Base-by-base conservation (phyloP, 2,113 vertebrate genomes). In the Zapornia atra region DNA sequence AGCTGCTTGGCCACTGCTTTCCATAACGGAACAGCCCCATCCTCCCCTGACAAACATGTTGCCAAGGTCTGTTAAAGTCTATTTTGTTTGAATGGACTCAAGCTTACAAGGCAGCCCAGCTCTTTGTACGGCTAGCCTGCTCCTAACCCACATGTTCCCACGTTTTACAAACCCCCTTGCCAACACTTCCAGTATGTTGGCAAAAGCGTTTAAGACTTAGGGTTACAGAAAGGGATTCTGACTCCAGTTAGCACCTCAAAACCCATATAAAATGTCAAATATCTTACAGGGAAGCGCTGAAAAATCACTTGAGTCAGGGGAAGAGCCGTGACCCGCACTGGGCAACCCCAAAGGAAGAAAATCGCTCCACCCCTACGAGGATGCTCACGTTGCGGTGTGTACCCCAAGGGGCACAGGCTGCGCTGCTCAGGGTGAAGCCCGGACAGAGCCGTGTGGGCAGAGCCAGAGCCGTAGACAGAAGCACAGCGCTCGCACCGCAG, bases 351-450 rank as follows among this genome's bases (percentile, higher is more conserved):
- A 9, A 25, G 34, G 13, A 7, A 40, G 24, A 50, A 42, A 57
- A 53, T 1, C 16, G 2, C 44, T 14, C 18, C 21, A 15, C 1
- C 14, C 18, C 25, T n/a, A 11, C 9, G 33, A 7, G 12, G 11
- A 18, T 50, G 8, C 22, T 10, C 61, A 1, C 0, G 48, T 0
- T 20, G 21, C 1, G 15, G 21, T 3, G 7, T 2, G 11, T 10
- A 56, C 9, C 56, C 18, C 19, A 3, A 20, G 21, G 19, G 22
- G 28, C 6, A 1, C 9, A 1, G 36, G 33, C 54, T 66, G 44
- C 11, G 14, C 20, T 29, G 42, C 77, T 9, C 36, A 12, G 1
- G 40, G 29, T 9, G 36, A 68, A 21, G 5, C 34, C 17, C 34
- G 16, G 42, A 19, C 44, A 46, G 44, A 46, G 44, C 44, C 44